Percentiles rank a stretch among this genome's conserved stretches.
Conservation (phyloP, 1,140 invertebrate species). For the Diachasmimorpha longicaudata region DNA sequence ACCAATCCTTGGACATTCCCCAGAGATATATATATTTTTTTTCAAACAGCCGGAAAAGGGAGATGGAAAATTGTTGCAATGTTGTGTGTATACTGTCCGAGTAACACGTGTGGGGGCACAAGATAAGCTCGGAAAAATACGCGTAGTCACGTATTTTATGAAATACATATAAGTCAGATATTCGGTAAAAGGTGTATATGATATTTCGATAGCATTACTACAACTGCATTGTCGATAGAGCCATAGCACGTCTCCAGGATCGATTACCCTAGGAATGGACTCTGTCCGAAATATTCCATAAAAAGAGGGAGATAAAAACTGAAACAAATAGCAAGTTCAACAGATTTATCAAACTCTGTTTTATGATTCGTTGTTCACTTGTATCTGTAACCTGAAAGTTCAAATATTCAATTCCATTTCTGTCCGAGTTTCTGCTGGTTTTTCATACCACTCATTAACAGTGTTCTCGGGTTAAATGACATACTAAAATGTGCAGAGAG, state of each 20-base stretch:
- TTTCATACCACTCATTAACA: not conserved
- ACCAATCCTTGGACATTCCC: not conserved
- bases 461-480: not conserved
- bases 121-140: slow-evolving; percentile 53
- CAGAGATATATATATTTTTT: not conserved
- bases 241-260: slow-evolving; percentile 20
- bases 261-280: not conserved
- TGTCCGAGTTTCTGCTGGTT: not conserved
- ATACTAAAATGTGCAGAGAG: not conserved
- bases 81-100: slow-evolving; percentile 10
- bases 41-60: not conserved
- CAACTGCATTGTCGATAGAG: slow-evolving; percentile 32
- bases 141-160: slow-evolving; percentile 56
- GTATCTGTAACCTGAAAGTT: not conserved
- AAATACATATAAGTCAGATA: slow-evolving; percentile 40
- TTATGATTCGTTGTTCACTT: not conserved
- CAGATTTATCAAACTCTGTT: not conserved
- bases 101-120: slow-evolving; percentile 43
- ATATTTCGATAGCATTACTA: slow-evolving; percentile 43
- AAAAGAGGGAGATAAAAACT: not conserved
- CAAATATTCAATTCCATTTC: not conserved
- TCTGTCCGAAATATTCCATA: slow-evolving; percentile 7
- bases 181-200: slow-evolving; percentile 17
- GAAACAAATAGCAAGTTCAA: not conserved
- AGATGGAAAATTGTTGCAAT: not conserved